Percentiles rank a stretch among this genome's conserved stretches.
Evolutionary conservation across 2,113 vertebrate species (phyloP).

Genomic region (Sciurus niger): DNA sequence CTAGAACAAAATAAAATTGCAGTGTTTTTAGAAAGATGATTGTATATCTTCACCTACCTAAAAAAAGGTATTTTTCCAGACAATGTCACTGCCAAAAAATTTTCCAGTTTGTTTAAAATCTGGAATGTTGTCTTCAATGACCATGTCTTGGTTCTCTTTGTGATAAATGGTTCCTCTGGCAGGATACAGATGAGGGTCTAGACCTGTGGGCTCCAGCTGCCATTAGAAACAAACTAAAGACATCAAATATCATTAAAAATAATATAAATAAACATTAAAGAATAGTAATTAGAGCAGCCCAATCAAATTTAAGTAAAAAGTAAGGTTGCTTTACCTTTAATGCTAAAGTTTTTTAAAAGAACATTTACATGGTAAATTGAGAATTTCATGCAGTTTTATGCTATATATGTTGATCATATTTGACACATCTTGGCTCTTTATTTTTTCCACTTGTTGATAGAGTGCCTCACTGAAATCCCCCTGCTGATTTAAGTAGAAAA

Average conservation of each 20-base stretch:
- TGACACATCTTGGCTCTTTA: slow-evolving; percentile 65
- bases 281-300: background rate
- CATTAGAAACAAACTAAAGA: background rate
- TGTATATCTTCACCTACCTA: slow-evolving; percentile 32
- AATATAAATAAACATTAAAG: background rate
- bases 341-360: background rate
- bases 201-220: background rate
- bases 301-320: background rate
- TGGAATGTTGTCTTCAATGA: slow-evolving; percentile 17
- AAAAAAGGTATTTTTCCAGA: slow-evolving; percentile 15
- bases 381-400: slow-evolving; percentile 22
- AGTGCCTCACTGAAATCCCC: slow-evolving; percentile 71
- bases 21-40: slow-evolving; percentile 57
- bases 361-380: slow-evolving; percentile 42
- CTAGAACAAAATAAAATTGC: slow-evolving; percentile 26
- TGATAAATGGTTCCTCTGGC: background rate
- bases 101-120: slow-evolving; percentile 4
- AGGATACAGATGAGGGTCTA: background rate
- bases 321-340: slow-evolving; percentile 23
- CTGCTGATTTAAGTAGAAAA: slow-evolving; percentile 83
- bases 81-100: background rate
- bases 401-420: slow-evolving; percentile 58
- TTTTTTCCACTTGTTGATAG: slow-evolving; percentile 76
- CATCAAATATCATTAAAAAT: background rate
- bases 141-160: background rate